Evolutionary conservation across 2,113 vertebrate species (phyloP).

Genomic region (Pangasianodon hypophthalmus): DNA sequence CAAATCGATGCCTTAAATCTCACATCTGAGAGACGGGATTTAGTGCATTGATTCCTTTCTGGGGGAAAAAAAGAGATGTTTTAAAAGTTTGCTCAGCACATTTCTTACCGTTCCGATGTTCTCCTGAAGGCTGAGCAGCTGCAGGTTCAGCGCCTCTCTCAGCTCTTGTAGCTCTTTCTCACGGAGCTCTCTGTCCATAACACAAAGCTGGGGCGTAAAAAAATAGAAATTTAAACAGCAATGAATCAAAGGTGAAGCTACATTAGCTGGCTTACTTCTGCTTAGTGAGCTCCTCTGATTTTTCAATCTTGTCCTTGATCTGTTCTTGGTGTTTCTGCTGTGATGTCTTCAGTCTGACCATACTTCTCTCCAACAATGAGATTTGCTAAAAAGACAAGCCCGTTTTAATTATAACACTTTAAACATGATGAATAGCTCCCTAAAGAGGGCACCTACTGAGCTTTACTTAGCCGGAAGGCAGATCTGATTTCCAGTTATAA

Average conservation of each 20-base stretch:
- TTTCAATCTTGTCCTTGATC: constrained; percentile 36
- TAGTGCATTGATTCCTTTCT: constrained; percentile 28
- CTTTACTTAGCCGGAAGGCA: neutral
- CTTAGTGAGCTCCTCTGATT: constrained; percentile 28
- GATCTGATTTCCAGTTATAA: neutral
- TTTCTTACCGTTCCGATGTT: constrained; percentile 29
- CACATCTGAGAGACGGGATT: constrained; percentile 49
- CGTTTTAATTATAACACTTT: neutral
- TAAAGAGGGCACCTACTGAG: neutral
- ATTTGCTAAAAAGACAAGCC: constrained; percentile 40
- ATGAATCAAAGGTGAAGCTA: neutral
- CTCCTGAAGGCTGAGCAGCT: constrained; percentile 40
- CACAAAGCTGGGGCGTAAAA: neutral
- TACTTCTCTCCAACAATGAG: constrained; percentile 35
- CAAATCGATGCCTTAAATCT: constrained; percentile 57
- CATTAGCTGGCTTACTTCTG: constrained; percentile 52
- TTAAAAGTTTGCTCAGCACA: constrained; percentile 9
- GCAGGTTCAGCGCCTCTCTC: constrained; percentile 40
- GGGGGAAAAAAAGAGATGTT: neutral
- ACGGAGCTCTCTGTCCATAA: constrained; percentile 33
- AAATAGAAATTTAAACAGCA: neutral
- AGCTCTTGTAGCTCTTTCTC: constrained; percentile 52
- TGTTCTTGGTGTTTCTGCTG: constrained; percentile 25
- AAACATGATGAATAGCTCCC: neutral
- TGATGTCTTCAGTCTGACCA: constrained; percentile 50